Base-by-base conservation (phyloP, 2,888 invertebrate genomes). In the Schizaphis graminum region DNA sequence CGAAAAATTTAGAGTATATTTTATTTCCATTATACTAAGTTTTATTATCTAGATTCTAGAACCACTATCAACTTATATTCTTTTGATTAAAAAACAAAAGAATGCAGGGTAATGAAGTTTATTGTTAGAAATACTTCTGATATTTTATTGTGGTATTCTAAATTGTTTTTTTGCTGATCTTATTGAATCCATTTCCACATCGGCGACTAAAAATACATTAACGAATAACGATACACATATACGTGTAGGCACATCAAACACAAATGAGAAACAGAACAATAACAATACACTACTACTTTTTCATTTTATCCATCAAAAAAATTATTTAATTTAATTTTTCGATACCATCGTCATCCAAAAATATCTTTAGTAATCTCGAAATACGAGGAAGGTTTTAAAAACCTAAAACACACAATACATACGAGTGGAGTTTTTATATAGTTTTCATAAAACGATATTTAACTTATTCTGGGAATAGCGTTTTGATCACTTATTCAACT, bases 111-210 rank as follows among this genome's bases (percentile, higher is more conserved):
- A 90, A n/a, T n/a, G 67, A 47, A 61, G 61, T 90, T 90, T 67
- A 90, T 47, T 90, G 47, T 90, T 67, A 44, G 24, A 90, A 90
- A 47, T 61, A 41, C 61, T 61, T 90, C n/a, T 90, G 47, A 90
- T 90, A 90, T 90, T 90, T 47, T 21, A 67, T 90, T n/a, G 89
- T 89, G 61, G 47, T 90, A 67, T 47, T 90, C n/a, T 21, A 90
- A 67, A 89, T 89, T 57, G 1, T 57, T 89, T 57, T 41, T 89
- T 89, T 57, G 44, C 44, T 41, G 26, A 47, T 89, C 61, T n/a
- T 47, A 61, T 61, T 21, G 1, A 53, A 35, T 16, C 11, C 35
- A 35, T 56, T 56, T 88, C 24, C 4, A n/a, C 35, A 11, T 53
- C 35, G 24, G 24, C 13, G 8, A 10, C 53, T 56, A 47, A 47